Percentiles rank a stretch among this genome's conserved stretches.
Conservation (phyloP, 2,888 invertebrate genomes). For the Neocrepidodera transversa region DNA sequence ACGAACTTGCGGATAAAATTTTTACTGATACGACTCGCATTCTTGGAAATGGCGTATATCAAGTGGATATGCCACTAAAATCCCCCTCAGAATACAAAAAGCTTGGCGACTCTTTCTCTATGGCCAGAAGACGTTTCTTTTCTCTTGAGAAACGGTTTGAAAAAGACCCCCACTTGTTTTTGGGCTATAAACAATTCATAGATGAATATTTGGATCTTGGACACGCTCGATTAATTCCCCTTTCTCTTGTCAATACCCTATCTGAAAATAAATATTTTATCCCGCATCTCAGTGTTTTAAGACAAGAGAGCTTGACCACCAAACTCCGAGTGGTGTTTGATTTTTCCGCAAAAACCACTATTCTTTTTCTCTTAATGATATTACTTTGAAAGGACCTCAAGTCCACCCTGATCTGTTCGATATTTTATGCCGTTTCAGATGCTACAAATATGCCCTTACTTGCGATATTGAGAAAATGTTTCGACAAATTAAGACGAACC, state of each 20-base stretch:
- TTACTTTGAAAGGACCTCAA: constrained; percentile 28
- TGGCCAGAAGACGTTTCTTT: constrained; percentile 24
- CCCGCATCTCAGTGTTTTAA: constrained; percentile 27
- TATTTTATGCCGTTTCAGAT: constrained; percentile 26
- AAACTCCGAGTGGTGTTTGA: constrained; percentile 34
- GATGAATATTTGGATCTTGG: constrained; percentile 23
- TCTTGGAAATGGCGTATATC: constrained; percentile 17
- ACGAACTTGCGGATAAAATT: constrained; percentile 16
- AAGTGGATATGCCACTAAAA: constrained; percentile 22
- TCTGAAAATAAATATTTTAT: constrained; percentile 25
- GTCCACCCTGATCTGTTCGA: constrained; percentile 32
- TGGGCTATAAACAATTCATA: constrained; percentile 27
- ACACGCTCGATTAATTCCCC: constrained; percentile 21
- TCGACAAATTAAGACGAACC: background rate
- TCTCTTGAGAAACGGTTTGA: constrained; percentile 26
- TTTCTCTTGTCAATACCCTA: background rate
- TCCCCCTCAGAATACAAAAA: constrained; percentile 13
- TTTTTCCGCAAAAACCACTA: constrained; percentile 21
- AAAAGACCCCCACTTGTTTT: constrained; percentile 4
- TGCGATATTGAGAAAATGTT: too few species aligned
- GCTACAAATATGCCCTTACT: too few species aligned
- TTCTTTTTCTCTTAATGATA: constrained; percentile 31
- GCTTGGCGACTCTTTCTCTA: constrained; percentile 25
- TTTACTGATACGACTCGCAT: constrained; percentile 11
- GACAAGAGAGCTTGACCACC: constrained; percentile 23